phyloP scores from a whole-genome alignment of 1,140 invertebrate species.

The Drosophila nannoptera region DNA sequence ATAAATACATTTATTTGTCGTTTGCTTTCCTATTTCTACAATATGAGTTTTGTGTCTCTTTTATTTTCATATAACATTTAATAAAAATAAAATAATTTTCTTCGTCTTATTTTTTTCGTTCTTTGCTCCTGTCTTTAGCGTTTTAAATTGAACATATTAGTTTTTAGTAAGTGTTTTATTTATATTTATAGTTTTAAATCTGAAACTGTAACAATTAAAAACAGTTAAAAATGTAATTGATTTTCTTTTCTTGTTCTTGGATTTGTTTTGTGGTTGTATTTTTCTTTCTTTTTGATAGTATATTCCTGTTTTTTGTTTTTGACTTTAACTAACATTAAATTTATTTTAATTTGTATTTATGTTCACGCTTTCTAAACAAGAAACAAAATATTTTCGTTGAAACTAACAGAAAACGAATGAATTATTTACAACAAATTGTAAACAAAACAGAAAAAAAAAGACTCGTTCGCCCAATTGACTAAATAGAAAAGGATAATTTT shows the following conservation, averaged over 20 bases:
- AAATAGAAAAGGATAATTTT: constrained; percentile 43
- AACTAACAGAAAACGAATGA: constrained; percentile 53
- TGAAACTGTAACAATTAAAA: constrained; percentile 77
- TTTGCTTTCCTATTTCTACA: constrained; percentile 64
- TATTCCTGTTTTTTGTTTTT: constrained; percentile 61
- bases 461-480: constrained; percentile 47
- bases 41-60: constrained; percentile 62
- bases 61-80: constrained; percentile 69
- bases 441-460: constrained; percentile 44
- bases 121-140: constrained; percentile 56
- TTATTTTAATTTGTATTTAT: constrained; percentile 45
- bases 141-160: constrained; percentile 63
- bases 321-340: constrained; percentile 62
- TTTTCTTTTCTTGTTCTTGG: constrained; percentile 27
- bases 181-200: constrained; percentile 56
- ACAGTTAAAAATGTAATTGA: constrained; percentile 74
- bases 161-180: constrained; percentile 64
- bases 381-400: constrained; percentile 40
- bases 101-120: constrained; percentile 49
- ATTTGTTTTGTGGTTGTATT: constrained; percentile 11
- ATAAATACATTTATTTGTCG: constrained; percentile 78
- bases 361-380: constrained; percentile 44
- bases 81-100: constrained; percentile 75
- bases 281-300: constrained; percentile 45
- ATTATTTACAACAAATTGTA: constrained; percentile 77